Percentiles rank a stretch among this genome's conserved stretches.
Evolutionary conservation across 2,888 invertebrate species (phyloP).

Genomic region (Automeris io): DNA sequence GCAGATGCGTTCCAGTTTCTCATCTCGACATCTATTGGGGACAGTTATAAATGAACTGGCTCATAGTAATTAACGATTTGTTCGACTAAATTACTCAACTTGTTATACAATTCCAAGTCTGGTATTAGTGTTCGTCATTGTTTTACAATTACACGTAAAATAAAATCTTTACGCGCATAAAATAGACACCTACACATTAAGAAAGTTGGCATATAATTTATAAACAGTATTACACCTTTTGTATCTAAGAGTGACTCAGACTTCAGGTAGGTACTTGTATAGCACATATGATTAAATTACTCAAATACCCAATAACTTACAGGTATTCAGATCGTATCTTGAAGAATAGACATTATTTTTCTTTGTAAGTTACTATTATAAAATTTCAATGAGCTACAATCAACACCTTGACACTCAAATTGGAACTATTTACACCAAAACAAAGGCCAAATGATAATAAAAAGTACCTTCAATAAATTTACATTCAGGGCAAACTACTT

Average conservation of each 20-base stretch:
- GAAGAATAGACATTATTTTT: neutral
- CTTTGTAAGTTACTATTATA: neutral
- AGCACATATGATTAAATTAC: slow-evolving; percentile 7
- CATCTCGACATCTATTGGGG: slow-evolving; percentile 46
- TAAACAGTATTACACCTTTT: slow-evolving; percentile 12
- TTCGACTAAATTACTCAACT: slow-evolving; percentile 43
- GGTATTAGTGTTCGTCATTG: slow-evolving; percentile 40
- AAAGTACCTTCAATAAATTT: slow-evolving; percentile 30
- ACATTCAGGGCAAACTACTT: slow-evolving; percentile 50
- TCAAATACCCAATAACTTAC: neutral
- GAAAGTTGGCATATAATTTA: slow-evolving; percentile 32
- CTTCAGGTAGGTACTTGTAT: slow-evolving; percentile 10
- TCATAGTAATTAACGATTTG: slow-evolving; percentile 44
- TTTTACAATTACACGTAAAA: slow-evolving; percentile 22
- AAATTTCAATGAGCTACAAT: neutral
- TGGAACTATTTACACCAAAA: slow-evolving; percentile 29
- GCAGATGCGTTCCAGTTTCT: slow-evolving; percentile 63
- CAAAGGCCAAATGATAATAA: slow-evolving; percentile 29
- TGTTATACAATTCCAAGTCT: slow-evolving; percentile 36
- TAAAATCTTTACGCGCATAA: slow-evolving; percentile 20
- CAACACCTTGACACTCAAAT: slow-evolving; percentile 31
- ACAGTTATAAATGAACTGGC: slow-evolving; percentile 58
- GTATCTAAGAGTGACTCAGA: slow-evolving; percentile 4
- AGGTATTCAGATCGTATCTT: neutral
- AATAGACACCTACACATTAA: slow-evolving; percentile 37